Conservation (phyloP, 2,888 invertebrate species). For the Elysia crispata region DNA sequence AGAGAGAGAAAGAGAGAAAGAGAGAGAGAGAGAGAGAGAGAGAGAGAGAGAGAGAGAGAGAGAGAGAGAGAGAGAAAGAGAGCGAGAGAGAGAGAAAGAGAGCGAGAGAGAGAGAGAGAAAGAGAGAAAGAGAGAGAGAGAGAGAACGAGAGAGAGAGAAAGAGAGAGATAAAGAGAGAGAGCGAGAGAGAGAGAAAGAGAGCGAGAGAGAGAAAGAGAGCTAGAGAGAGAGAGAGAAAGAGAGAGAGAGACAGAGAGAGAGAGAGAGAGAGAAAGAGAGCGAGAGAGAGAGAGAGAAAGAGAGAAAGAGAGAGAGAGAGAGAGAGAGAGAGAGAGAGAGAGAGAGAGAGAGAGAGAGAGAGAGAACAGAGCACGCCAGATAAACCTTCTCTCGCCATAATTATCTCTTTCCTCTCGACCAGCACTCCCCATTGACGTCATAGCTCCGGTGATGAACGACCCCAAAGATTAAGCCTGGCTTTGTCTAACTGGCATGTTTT, state of each 20-base stretch:
- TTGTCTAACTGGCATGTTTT: no score
- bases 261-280: constrained; percentile 22
- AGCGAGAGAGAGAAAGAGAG: not conserved
- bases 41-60: constrained; percentile 55
- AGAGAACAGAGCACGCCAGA: not conserved
- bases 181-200: no score
- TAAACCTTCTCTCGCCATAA: no score
- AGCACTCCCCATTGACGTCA: no score
- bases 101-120: constrained; percentile 11
- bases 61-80: constrained; percentile 67
- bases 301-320: not conserved
- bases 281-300: not conserved
- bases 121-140: not conserved
- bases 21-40: constrained; percentile 55
- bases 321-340: constrained; percentile 21
- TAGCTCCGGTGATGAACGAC: no score
- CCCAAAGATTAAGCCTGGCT: no score
- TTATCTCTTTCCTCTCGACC: no score
- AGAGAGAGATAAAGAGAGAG: constrained; percentile 29
- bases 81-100: constrained; percentile 73
- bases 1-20: constrained; percentile 9
- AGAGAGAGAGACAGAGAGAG: constrained; percentile 29
- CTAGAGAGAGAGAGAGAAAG: not conserved
- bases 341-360: not conserved
- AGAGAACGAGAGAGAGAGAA: constrained; percentile 22